Base-by-base conservation (phyloP, 1,140 invertebrate genomes). In the Brachionus paranguensis region DNA sequence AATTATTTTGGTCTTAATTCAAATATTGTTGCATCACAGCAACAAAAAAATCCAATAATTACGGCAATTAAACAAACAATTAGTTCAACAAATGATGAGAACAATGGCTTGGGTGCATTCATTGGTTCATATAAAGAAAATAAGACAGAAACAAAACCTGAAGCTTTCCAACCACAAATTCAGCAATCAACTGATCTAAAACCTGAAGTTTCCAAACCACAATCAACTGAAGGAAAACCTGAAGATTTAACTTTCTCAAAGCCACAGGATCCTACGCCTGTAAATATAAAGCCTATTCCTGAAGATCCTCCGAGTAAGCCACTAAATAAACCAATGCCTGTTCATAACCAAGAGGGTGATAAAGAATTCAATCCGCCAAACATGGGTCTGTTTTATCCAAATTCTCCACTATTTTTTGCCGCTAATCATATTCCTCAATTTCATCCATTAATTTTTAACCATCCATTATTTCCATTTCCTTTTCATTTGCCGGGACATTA, bases 121-220 rank as follows among this genome's bases (percentile, higher is more conserved):
- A 72, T 72, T 2, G 68, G 68, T 14, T 43, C 68, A 10, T 72
- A 41, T 45, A 72, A 72, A n/a, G 68, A 72, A 72, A 72, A 72
- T 20, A 41, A 37, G n/a, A 72, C 68, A 6, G 64, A 68, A 72
- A 72, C 41, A 17, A 37, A 72, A 5, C 33, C 64, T n/a, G n/a
- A 68, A n/a, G 3, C 33, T 20, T 43, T n/a, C n/a, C 17, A n/a
- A 17, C 68, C 68, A 6, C 33, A n/a, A 17, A 43, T 11, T 7
- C 3, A 37, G 6, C 11, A 72, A n/a, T 2, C 68, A 17, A 14
- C 20, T 37, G 17, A 20, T 8, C 17, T 20, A 55, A 55, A 55
- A 20, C 64, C 64, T 17, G 68, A 72, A n/a, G 10, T 17, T 20
- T 17, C n/a, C n/a, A 72, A 72, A 10, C 68, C 68, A 17, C 17